Conservation (phyloP, 2,797 vertebrate species). For the Enteromius unitaeniatus region DNA sequence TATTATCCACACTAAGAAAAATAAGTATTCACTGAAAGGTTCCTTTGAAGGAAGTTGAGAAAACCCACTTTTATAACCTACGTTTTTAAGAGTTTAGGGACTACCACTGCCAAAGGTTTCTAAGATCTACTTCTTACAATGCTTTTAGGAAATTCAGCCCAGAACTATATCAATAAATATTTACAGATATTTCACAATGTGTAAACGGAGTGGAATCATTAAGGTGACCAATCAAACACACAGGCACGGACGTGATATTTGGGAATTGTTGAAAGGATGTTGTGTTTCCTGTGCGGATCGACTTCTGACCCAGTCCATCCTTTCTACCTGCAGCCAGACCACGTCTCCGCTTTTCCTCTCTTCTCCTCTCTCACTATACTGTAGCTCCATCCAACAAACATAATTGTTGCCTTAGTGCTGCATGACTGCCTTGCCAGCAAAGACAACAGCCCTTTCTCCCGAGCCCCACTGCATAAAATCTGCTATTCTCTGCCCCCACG, state of each 20-base stretch:
- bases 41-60: background rate
- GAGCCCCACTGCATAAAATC: constrained; percentile 70
- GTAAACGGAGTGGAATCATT: background rate
- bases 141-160: background rate
- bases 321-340: constrained; percentile 70
- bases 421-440: constrained; percentile 70
- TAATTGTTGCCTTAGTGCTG: constrained; percentile 65
- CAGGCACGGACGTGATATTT: constrained; percentile 69
- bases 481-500: constrained; percentile 57
- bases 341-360: constrained; percentile 53
- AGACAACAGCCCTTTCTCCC: constrained; percentile 72
- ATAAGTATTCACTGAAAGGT: background rate
- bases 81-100: background rate
- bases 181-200: background rate
- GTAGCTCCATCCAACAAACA: background rate
- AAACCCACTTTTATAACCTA: background rate
- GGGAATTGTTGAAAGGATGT: constrained; percentile 73
- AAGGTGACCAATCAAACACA: background rate
- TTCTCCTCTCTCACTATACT: constrained; percentile 4
- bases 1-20: background rate
- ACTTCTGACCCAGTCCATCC: constrained; percentile 77
- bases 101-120: background rate
- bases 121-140: background rate
- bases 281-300: constrained; percentile 75
- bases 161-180: background rate